Percentiles rank a stretch among this genome's conserved stretches.
These are phyloP conservation scores for Macrobrachium nipponense DNA, from an alignment of 1,140 invertebrate genomes.

Conservation along the genomic window DNA sequence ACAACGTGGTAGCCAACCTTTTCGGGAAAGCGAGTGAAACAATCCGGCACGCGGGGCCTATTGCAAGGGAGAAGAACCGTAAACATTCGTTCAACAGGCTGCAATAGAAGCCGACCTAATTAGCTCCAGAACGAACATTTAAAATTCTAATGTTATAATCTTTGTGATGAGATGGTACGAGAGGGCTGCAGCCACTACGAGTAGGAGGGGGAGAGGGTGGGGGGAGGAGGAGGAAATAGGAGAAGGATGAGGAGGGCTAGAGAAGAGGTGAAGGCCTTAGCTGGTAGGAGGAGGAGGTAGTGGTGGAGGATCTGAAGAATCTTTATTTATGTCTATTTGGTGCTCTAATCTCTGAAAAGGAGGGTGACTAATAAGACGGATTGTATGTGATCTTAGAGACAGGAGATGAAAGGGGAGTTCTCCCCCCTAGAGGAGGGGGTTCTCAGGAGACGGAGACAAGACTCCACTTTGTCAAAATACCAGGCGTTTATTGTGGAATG, in stretches of 20 bases:
- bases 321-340: conserved; percentile 48
- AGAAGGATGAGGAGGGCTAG: not conserved
- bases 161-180: conserved; percentile 46
- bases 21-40: not conserved
- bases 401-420: not conserved
- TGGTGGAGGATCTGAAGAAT: conserved; percentile 16
- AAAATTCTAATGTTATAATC: conserved; percentile 61
- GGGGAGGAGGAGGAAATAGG: not conserved
- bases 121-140: conserved; percentile 58
- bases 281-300: not conserved
- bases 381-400: conserved; percentile 17
- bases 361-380: conserved; percentile 20
- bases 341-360: conserved; percentile 33
- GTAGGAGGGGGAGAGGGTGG: not conserved
- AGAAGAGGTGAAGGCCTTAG: too few relatives aligned
- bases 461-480: not conserved
- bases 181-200: not conserved
- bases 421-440: not conserved
- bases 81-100: conserved; percentile 10
- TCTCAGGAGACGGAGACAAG: not conserved
- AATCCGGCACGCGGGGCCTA: not conserved
- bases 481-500: not conserved
- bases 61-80: not conserved
- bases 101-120: conserved; percentile 53
- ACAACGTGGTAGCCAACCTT: not conserved